Base-by-base conservation (phyloP, 2,888 invertebrate species). In the Eudasyphora cyanicolor region DNA sequence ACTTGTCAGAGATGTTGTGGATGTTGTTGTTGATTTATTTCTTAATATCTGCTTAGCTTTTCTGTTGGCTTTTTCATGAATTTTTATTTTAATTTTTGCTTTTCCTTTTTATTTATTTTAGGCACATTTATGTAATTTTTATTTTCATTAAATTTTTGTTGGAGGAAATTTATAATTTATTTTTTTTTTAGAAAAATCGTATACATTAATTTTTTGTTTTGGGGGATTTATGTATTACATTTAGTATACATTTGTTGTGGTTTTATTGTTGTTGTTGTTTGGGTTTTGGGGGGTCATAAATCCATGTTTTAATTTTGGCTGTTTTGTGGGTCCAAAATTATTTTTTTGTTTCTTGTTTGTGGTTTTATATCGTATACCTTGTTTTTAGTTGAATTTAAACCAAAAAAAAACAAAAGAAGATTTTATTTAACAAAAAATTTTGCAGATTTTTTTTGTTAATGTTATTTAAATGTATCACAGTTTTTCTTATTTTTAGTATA, bases 91-190 rank as follows among this genome's bases (percentile, higher is more conserved):
- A 1, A 42, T 54, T 29, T 73, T 51, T 35, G 73, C 42, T 79
- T 75, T n/a, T n/a, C n/a, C n/a, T n/a, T n/a, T n/a, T n/a, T 76
- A 79, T 57, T 85, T 79, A 84, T 76, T 76, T 85, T 84, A 84
- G 82, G 82, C 85, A 82, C 82, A 81, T 80, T 76, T 78, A 84
- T 76, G 67, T 73, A 54, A 38, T 79, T 57, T 49, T n/a, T 38
- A 49, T 71, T 74, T 82, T 79, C 71, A 74, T 82, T 74, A 62
- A 60, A 45, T 54, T 54, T 69, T 38, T 57, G 71, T 60, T 14
- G 45, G 45, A 32, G 49, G 32, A 70, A 27, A 49, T 64, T 73
- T 79, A 24, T 77, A 38, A 76, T 69, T 70, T 67, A 73, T 32
- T 62, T 74, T 51, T 29, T 62, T 83, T 69, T 67, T 67, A 38